phyloP scores from a whole-genome alignment of 2,888 invertebrate genomes.

The Watsonalla binaria region DNA sequence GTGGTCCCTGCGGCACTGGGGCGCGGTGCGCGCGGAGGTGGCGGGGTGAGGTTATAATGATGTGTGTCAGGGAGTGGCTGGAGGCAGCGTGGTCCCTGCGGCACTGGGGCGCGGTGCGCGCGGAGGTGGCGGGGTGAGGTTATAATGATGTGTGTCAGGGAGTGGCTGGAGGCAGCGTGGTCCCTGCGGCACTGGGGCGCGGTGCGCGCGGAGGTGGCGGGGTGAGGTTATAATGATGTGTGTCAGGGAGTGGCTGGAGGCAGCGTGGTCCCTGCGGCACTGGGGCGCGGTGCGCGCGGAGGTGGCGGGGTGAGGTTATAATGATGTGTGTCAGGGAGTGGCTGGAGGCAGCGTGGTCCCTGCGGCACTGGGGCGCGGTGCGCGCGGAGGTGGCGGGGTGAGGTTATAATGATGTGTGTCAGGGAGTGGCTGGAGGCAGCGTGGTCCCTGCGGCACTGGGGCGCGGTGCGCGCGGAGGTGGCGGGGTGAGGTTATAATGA shows the following conservation, averaged over 20 bases:
- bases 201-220: conserved; percentile 83
- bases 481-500: conserved; percentile 44
- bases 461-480: conserved; percentile 82
- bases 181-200: conserved; percentile 88
- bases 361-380: conserved; percentile 88
- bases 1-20: conserved; percentile 89
- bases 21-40: conserved; percentile 82
- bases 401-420: not conserved
- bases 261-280: conserved; percentile 86
- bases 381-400: conserved; percentile 81
- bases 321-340: conserved; percentile 43
- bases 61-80: conserved; percentile 54
- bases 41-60: conserved; percentile 44
- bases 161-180: conserved; percentile 77
- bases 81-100: conserved; percentile 83
- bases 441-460: conserved; percentile 89
- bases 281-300: conserved; percentile 85
- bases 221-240: conserved; percentile 8
- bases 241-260: conserved; percentile 59
- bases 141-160: conserved; percentile 25
- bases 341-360: conserved; percentile 79
- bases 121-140: conserved; percentile 77
- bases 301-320: conserved; percentile 63
- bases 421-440: conserved; percentile 72
- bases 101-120: conserved; percentile 86